Percentiles rank a stretch among this genome's conserved stretches.
Evolutionary conservation across 2,113 vertebrate species (phyloP).

Genomic region (Eleginops maclovinus): DNA sequence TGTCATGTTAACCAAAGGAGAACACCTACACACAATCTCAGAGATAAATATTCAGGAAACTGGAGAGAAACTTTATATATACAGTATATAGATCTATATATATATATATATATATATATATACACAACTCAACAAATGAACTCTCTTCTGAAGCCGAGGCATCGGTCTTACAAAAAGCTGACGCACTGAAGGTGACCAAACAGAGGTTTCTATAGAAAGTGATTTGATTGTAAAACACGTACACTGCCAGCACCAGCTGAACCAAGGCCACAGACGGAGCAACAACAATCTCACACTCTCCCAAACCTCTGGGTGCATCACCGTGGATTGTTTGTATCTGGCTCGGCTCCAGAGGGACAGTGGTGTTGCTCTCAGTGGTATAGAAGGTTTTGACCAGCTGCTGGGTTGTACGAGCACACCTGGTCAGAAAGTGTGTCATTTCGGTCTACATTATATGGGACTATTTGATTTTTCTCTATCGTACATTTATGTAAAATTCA

Average conservation of each 20-base stretch:
- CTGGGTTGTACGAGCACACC: constrained; percentile 33
- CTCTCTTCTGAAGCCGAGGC: constrained; percentile 11
- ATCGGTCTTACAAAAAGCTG: constrained; percentile 19
- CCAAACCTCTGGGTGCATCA: constrained; percentile 47
- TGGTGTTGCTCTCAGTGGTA: constrained; percentile 29
- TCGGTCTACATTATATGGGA: not conserved
- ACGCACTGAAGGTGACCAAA: not conserved
- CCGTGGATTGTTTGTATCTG: constrained; percentile 53
- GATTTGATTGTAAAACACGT: constrained; percentile 28
- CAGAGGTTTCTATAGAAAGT: constrained; percentile 2
- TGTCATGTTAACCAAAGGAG: not conserved
- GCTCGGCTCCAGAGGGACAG: constrained; percentile 53
- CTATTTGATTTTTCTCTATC: not conserved
- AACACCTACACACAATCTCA: constrained; percentile 26
- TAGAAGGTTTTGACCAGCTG: constrained; percentile 45
- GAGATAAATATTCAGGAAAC: constrained; percentile 39
- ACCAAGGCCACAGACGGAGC: constrained; percentile 35
- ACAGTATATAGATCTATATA: too few species aligned
- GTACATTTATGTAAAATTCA: not conserved
- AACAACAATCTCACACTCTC: constrained; percentile 24
- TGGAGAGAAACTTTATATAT: not conserved
- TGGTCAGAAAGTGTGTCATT: constrained; percentile 23
- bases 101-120: too few species aligned
- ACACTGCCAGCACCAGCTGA: constrained; percentile 7
- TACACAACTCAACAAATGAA: not conserved